Base-by-base conservation (phyloP, 2,113 vertebrate genomes). In the Deroptyus accipitrinus region DNA sequence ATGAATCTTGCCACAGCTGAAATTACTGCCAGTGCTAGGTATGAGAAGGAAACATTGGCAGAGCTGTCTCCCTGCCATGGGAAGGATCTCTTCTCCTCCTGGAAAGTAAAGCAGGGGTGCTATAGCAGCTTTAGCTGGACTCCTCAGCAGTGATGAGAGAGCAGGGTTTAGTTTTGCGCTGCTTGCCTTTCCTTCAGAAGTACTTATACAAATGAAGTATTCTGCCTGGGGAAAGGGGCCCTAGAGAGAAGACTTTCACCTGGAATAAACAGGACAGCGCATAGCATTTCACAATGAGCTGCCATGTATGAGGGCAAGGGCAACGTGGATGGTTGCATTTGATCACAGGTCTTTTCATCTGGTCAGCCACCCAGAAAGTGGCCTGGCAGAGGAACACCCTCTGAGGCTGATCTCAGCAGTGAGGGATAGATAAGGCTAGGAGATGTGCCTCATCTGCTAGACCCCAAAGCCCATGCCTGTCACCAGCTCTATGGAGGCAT, bases 1-100 rank as follows among this genome's bases (percentile, higher is more conserved):
- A 96, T 91, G 90, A 79, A 94, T 94, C 96, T 95, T 96, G 88
- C 96, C 96, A 95, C 94, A 95, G 92, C 92, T 94, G 92, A 97
- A 94, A 91, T 96, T 84, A 62, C 92, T 94, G 94, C 94, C 91
- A 96, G 94, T 72, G 91, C 70, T 73, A 92, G 92, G 83, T 94
- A 84, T 91, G 92, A 92, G 83, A 93, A 92, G 81, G 91, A 96
- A 96, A 95, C 89, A 96, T 96, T 97, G 95, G 94, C 95, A 96
- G 92, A 76, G 75, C 87, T 77, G 33, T 75, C 52, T 88, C 83
- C 61, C 66, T 95, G 92, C 62, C 62, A 78, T 62, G 62, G 70
- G 57, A 92, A 95, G 94, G 49, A 84, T 96, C 22, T 82, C 90
- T 88, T 93, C 88, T 83, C 72, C 75, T 90, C 80, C 88, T 94